These are phyloP conservation scores for Holcopasites calliopsidis DNA, from an alignment of 1,140 invertebrate genomes.

Conservation along the genomic window DNA sequence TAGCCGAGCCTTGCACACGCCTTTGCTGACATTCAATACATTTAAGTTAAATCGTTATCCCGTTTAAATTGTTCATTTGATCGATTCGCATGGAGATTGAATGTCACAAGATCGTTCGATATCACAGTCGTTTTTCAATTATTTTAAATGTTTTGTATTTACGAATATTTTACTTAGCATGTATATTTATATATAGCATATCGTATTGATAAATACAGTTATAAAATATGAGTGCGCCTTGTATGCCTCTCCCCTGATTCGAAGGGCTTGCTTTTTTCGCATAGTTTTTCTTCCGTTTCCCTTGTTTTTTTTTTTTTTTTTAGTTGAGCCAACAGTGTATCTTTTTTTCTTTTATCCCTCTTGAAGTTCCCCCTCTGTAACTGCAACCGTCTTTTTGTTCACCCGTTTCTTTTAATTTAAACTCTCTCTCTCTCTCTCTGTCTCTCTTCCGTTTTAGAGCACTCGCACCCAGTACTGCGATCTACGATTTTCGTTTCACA, in stretches of 20 bases:
- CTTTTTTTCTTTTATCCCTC: constrained; percentile 20
- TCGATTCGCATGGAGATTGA: constrained; percentile 76
- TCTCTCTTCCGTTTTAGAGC: constrained; percentile 33
- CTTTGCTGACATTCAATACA: constrained; percentile 72
- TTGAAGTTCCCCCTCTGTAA: constrained; percentile 70
- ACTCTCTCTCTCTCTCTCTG: constrained; percentile 46
- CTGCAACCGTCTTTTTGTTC: constrained; percentile 77
- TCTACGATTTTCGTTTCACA: constrained; percentile 47
- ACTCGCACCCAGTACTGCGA: constrained; percentile 51
- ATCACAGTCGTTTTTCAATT: constrained; percentile 80
- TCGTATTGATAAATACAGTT: constrained; percentile 76
- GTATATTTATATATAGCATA: constrained; percentile 76
- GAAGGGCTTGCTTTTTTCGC: constrained; percentile 55
- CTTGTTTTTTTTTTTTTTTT: constrained; percentile 22
- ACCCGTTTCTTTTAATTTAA: constrained; percentile 47
- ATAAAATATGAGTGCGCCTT: constrained; percentile 76
- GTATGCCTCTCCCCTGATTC: constrained; percentile 35
- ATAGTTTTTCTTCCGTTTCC: constrained; percentile 37
- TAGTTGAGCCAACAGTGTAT: constrained; percentile 46
- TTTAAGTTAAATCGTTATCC: constrained; percentile 70
- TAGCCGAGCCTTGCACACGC: constrained; percentile 59
- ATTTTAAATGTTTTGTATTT: constrained; percentile 75
- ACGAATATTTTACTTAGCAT: constrained; percentile 74
- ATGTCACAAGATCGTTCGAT: constrained; percentile 80
- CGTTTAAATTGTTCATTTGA: constrained; percentile 68